These are phyloP conservation scores for Xerus rutilus DNA, from an alignment of 2,797 vertebrate genomes.

Conservation along the genomic window DNA sequence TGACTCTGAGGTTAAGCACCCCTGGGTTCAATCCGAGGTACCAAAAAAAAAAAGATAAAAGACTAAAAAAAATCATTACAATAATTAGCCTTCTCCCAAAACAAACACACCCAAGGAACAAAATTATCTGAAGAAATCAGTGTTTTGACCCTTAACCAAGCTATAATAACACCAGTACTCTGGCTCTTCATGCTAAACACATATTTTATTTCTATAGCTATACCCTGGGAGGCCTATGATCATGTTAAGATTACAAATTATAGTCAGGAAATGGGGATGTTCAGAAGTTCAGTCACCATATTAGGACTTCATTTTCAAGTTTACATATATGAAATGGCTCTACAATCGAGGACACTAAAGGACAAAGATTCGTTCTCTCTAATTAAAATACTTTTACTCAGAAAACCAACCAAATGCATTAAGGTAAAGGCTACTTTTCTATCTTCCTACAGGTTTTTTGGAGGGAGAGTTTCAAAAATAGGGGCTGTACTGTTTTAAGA, in stretches of 20 bases:
- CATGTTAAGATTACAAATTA: no score
- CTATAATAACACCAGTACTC: neutral
- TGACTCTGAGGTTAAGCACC: no score
- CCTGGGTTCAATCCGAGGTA: no score
- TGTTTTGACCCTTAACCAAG: neutral
- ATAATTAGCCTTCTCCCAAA: neutral
- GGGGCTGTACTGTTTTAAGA: neutral
- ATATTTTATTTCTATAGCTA: neutral
- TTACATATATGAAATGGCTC: neutral
- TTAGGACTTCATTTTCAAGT: neutral
- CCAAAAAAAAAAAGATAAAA: no score
- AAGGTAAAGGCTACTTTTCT: neutral
- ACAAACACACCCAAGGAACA: neutral
- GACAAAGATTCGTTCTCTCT: neutral
- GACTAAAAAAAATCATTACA: no score
- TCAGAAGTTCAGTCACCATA: neutral
- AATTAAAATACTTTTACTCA: slow-evolving; percentile 39
- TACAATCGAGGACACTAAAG: neutral
- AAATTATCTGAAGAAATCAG: neutral
- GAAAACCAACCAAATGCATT: neutral
- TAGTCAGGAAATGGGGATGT: accelerated
- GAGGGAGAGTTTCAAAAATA: neutral
- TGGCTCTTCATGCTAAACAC: neutral
- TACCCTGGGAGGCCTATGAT: neutral
- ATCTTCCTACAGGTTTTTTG: neutral